phyloP scores from a whole-genome alignment of 2,888 invertebrate genomes.

The Neoitamus cyanurus region DNA sequence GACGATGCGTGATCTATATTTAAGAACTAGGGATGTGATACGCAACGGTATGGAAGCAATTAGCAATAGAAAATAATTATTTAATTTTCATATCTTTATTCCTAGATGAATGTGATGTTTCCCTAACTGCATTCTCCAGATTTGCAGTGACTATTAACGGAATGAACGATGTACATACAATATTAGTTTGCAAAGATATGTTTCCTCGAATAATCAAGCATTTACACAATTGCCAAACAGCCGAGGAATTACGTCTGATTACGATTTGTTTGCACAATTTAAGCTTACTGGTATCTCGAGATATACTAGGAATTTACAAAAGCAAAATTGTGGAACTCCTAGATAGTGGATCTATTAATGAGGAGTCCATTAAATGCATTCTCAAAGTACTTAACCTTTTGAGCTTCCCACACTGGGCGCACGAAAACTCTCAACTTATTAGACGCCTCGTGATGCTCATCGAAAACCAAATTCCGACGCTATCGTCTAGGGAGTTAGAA shows the following conservation, averaged over 20 bases:
- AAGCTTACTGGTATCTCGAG: slow-evolving; percentile 62
- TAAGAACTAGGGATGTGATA: slow-evolving; percentile 58
- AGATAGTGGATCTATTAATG: slow-evolving; percentile 57
- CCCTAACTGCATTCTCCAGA: slow-evolving; percentile 64
- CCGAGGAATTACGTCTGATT: slow-evolving; percentile 65
- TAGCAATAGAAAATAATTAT: not conserved
- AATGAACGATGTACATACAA: slow-evolving; percentile 64
- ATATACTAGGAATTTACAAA: slow-evolving; percentile 64
- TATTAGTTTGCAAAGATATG: slow-evolving; percentile 63
- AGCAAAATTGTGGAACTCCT: slow-evolving; percentile 62
- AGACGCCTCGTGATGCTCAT: slow-evolving; percentile 64
- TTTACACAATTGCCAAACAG: slow-evolving; percentile 60
- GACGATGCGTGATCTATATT: slow-evolving; percentile 62
- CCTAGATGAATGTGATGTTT: slow-evolving; percentile 57
- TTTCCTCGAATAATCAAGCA: slow-evolving; percentile 63
- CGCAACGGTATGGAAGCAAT: slow-evolving; percentile 54
- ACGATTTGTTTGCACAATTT: slow-evolving; percentile 67
- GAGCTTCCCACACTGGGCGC: slow-evolving; percentile 67
- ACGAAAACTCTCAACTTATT: slow-evolving; percentile 61
- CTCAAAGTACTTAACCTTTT: slow-evolving; percentile 65
- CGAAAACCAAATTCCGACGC: slow-evolving; percentile 60
- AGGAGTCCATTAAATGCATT: slow-evolving; percentile 57
- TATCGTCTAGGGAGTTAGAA: slow-evolving; percentile 65
- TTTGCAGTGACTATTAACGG: slow-evolving; percentile 65
- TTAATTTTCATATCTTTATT: not conserved